A percentile compares a stretch with the other conserved stretches of the same genome.
Conservation (phyloP, 2,113 vertebrate species). For the Trichechus manatus region DNA sequence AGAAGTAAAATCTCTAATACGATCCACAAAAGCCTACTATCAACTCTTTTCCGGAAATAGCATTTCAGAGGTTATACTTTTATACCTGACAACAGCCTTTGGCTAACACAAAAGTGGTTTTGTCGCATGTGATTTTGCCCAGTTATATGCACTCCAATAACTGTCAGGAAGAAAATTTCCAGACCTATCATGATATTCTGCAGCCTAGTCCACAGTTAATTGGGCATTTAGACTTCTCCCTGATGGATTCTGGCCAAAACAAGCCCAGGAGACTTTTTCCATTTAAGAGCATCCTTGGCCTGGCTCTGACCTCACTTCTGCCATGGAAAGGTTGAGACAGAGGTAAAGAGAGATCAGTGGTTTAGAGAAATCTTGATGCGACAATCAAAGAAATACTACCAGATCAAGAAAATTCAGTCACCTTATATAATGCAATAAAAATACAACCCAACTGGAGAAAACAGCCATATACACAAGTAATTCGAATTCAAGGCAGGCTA, state of each 20-base stretch:
- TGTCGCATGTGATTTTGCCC: not conserved
- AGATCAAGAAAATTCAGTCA: constrained; percentile 36
- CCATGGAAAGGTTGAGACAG: not conserved
- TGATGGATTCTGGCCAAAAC: not conserved
- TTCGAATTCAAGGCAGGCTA: not conserved
- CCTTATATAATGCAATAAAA: constrained; percentile 3
- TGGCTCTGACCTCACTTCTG: constrained; percentile 58
- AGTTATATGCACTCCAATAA: constrained; percentile 13
- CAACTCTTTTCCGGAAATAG: constrained; percentile 12
- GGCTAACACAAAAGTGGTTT: not conserved
- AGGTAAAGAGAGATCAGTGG: constrained; percentile 19
- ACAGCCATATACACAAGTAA: not conserved
- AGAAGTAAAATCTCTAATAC: not conserved
- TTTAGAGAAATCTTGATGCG: not conserved
- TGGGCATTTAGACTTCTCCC: not conserved
- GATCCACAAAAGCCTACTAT: not conserved
- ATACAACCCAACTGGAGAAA: not conserved
- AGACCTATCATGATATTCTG: not conserved
- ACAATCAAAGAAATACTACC: constrained; percentile 11
- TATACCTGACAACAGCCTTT: constrained; percentile 27
- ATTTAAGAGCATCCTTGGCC: not conserved
- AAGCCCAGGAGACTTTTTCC: not conserved
- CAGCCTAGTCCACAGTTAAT: not conserved
- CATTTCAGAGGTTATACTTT: constrained; percentile 22
- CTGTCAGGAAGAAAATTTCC: constrained; percentile 20